A percentile compares a stretch with the other conserved stretches of the same genome.
Evolutionary conservation across 1,140 invertebrate species (phyloP).

Genomic region (Adoxophyes honmai): DNA sequence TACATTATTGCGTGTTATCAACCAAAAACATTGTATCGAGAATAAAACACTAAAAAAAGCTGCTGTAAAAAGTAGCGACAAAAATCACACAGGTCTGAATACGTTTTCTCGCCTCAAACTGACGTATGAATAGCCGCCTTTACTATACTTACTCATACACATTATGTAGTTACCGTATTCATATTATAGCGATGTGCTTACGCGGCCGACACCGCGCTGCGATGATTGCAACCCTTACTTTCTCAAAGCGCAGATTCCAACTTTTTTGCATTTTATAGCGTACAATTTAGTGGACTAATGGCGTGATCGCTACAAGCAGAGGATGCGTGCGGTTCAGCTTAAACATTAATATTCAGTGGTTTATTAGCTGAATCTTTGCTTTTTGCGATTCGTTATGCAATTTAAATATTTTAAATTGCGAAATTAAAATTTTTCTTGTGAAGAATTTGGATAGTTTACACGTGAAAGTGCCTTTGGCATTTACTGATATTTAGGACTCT

Average conservation of each 20-base stretch:
- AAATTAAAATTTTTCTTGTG: not conserved
- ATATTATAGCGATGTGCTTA: slow-evolving; percentile 10
- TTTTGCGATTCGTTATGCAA: slow-evolving; percentile 18
- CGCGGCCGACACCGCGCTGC: slow-evolving; percentile 13
- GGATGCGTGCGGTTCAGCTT: slow-evolving; percentile 24
- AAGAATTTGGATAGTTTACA: too few relatives aligned
- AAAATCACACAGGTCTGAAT: too few relatives aligned
- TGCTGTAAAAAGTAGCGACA: too few relatives aligned
- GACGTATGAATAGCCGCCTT: not conserved
- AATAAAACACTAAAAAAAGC: too few relatives aligned
- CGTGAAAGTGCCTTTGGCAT: too few relatives aligned
- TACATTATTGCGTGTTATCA: too few relatives aligned
- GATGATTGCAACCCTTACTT: slow-evolving; percentile 21
- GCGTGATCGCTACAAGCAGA: slow-evolving; percentile 35
- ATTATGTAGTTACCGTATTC: slow-evolving; percentile 14
- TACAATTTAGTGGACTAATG: slow-evolving; percentile 41
- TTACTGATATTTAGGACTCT: too few relatives aligned
- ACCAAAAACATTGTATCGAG: too few relatives aligned
- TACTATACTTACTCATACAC: slow-evolving; percentile 7
- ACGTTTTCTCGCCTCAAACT: too few relatives aligned
- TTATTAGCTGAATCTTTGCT: slow-evolving; percentile 22
- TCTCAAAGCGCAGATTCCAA: slow-evolving; percentile 19
- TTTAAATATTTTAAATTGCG: slow-evolving; percentile 11
- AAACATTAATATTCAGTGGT: slow-evolving; percentile 21
- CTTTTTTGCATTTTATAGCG: slow-evolving; percentile 44